phyloP scores from a whole-genome alignment of 2,888 invertebrate species.

The Phytoseiulus persimilis region DNA sequence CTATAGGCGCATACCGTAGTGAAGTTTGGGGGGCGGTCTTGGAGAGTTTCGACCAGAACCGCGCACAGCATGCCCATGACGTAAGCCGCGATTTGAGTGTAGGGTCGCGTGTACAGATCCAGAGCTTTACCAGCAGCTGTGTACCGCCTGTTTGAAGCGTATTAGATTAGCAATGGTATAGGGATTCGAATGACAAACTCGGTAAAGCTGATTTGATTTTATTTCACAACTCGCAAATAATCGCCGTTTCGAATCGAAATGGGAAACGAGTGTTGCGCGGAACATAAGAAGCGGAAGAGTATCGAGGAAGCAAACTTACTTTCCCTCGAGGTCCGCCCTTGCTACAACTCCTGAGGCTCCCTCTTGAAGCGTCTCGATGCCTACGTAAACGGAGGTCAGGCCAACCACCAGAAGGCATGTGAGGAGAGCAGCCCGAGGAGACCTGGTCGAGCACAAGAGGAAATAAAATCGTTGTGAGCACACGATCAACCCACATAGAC shows the following conservation, averaged over 20 bases:
- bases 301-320: slow-evolving; percentile 11
- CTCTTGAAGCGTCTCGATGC: not conserved
- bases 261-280: too few relatives aligned
- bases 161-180: not conserved
- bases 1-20: not conserved
- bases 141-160: not conserved
- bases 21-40: slow-evolving; percentile 10
- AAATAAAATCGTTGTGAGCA: too few relatives aligned
- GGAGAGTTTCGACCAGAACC: slow-evolving; percentile 9
- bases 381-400: not conserved
- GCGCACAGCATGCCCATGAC: slow-evolving; percentile 32
- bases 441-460: not conserved
- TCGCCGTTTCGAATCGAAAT: too few relatives aligned
- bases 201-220: too few relatives aligned
- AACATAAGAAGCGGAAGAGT: too few relatives aligned
- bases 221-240: too few relatives aligned
- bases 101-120: slow-evolving; percentile 28
- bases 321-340: slow-evolving; percentile 26
- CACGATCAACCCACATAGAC: not conserved
- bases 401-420: not conserved
- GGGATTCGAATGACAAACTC: too few relatives aligned
- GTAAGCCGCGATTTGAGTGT: slow-evolving; percentile 17
- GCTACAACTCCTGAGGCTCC: slow-evolving; percentile 25
- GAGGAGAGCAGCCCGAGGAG: not conserved
- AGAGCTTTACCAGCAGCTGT: not conserved